These are phyloP conservation scores for Pantherophis guttatus DNA, from an alignment of 2,113 vertebrate genomes.

Conservation along the genomic window DNA sequence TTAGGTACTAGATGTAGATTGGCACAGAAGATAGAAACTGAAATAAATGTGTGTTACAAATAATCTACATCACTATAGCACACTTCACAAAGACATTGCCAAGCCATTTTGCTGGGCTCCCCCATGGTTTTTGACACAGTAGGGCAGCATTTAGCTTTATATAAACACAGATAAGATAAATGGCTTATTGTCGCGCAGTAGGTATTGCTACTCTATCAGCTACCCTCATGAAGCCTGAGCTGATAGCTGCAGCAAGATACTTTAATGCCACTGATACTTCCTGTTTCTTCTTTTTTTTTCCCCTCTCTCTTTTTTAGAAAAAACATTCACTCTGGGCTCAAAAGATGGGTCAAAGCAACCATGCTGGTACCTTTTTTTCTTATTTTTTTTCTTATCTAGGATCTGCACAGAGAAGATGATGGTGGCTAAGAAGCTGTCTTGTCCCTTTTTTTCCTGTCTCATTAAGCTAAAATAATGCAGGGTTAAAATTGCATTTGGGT, in stretches of 20 bases:
- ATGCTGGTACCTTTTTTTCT: slow-evolving; percentile 28
- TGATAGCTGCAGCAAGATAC: slow-evolving; percentile 49
- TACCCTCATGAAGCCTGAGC: slow-evolving; percentile 42
- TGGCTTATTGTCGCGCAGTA: slow-evolving; percentile 49
- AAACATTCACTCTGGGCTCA: slow-evolving; percentile 49
- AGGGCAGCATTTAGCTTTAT: slow-evolving; percentile 52
- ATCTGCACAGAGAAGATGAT: slow-evolving; percentile 30
- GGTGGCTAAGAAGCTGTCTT: slow-evolving; percentile 21
- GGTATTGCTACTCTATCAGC: slow-evolving; percentile 52
- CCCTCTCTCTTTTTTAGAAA: neutral
- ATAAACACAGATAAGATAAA: slow-evolving; percentile 59
- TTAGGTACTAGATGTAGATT: neutral
- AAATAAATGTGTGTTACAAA: slow-evolving; percentile 19
- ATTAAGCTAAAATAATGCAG: slow-evolving; percentile 20
- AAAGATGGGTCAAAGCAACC: slow-evolving; percentile 42
- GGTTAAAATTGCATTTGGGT: neutral
- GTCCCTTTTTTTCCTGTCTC: neutral
- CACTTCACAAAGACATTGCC: slow-evolving; percentile 45
- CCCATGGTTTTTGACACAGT: slow-evolving; percentile 31
- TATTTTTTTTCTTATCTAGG: slow-evolving; percentile 21
- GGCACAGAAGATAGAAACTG: neutral
- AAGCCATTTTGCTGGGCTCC: slow-evolving; percentile 23
- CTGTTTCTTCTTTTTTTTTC: neutral
- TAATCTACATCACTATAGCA: slow-evolving; percentile 19
- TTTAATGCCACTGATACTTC: slow-evolving; percentile 44